These are phyloP conservation scores for Aphodius granarius DNA, from an alignment of 2,888 invertebrate genomes.

Conservation along the genomic window DNA sequence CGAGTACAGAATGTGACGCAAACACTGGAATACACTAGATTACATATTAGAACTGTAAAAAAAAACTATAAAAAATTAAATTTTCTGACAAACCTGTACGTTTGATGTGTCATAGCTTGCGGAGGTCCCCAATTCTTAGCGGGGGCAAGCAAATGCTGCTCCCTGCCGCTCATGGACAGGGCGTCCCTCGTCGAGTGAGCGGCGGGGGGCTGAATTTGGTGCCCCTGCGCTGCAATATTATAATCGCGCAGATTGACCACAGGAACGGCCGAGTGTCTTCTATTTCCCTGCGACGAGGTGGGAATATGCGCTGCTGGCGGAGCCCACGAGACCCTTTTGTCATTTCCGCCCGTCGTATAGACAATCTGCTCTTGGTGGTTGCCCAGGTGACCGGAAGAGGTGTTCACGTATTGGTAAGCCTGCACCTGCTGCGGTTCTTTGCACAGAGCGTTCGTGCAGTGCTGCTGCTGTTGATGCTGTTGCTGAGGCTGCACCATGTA, in stretches of 20 bases:
- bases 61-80: background rate
- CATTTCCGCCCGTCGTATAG: constrained; percentile 38
- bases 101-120: constrained; percentile 55
- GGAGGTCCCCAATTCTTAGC: constrained; percentile 54
- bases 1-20: too few relatives aligned
- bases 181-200: constrained; percentile 60
- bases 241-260: constrained; percentile 52
- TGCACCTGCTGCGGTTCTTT: constrained; percentile 53
- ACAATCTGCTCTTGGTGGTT: constrained; percentile 31
- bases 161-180: constrained; percentile 51
- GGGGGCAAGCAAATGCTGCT: constrained; percentile 62
- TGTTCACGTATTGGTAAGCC: constrained; percentile 53
- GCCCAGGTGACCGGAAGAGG: constrained; percentile 51
- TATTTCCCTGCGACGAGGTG: constrained; percentile 45
- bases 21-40: too few relatives aligned
- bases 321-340: constrained; percentile 63
- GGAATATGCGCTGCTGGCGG: constrained; percentile 55
- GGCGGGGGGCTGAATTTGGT: constrained; percentile 60
- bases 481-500: constrained; percentile 38
- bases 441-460: constrained; percentile 52
- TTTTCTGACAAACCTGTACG: constrained; percentile 51
- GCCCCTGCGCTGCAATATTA: constrained; percentile 51
- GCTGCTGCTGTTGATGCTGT: constrained; percentile 34
- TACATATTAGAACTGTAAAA: background rate
- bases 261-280: constrained; percentile 52